Conservation (phyloP, 2,797 vertebrate species). For the Steatocranus sp. region DNA sequence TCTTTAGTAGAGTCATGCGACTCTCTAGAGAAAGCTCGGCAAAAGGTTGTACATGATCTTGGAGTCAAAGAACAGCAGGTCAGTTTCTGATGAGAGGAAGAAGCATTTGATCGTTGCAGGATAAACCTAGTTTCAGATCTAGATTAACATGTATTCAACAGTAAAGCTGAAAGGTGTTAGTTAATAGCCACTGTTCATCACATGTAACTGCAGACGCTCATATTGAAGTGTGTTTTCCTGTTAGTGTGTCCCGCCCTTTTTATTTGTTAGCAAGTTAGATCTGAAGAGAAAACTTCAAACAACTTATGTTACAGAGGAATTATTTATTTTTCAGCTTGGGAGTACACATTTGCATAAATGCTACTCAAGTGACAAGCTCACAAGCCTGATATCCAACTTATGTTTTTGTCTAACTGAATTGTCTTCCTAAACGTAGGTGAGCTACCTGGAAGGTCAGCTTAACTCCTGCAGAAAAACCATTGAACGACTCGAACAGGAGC, state of each 20-base stretch:
- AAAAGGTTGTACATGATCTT: slow-evolving; percentile 85
- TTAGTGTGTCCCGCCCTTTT: background rate
- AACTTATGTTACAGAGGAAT: background rate
- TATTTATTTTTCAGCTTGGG: background rate
- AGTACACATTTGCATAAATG: background rate
- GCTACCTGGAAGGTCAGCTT: slow-evolving; percentile 86
- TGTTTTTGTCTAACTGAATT: background rate
- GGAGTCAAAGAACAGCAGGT: slow-evolving; percentile 91
- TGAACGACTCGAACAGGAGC: slow-evolving; percentile 88
- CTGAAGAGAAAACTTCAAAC: background rate
- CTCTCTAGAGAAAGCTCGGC: slow-evolving; percentile 82
- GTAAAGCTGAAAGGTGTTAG: background rate
- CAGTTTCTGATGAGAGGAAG: background rate
- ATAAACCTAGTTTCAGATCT: background rate
- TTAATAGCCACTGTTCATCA: background rate
- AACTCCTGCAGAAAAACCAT: slow-evolving; percentile 83
- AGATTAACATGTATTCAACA: background rate
- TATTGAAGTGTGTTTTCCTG: background rate
- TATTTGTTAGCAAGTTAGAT: background rate
- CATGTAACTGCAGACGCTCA: background rate
- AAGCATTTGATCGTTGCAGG: background rate
- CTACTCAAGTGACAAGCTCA: background rate
- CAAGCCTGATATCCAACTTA: background rate
- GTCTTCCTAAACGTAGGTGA: slow-evolving; percentile 52
- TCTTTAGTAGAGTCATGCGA: slow-evolving; percentile 87